Conservation (phyloP, 2,797 vertebrate species). For the Simalia tracyae region DNA sequence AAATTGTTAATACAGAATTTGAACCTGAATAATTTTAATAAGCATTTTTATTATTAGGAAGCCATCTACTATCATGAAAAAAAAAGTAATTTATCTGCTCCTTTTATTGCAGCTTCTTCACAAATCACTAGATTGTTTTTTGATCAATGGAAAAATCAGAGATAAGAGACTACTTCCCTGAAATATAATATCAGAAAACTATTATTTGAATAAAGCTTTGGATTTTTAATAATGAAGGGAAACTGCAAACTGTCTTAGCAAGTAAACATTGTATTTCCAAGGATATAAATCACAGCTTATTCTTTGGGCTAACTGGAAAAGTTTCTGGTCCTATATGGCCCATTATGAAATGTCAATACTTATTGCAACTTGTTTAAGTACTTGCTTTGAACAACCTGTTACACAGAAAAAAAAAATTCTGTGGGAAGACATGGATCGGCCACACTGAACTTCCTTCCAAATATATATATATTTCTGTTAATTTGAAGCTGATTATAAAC, state of each 20-base stretch:
- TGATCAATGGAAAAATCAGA: slow-evolving; percentile 34
- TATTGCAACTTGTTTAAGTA: neutral
- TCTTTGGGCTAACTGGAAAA: slow-evolving; percentile 18
- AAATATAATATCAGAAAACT: slow-evolving; percentile 18
- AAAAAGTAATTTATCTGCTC: slow-evolving; percentile 18
- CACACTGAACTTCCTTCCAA: slow-evolving; percentile 29
- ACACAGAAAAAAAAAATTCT: slow-evolving; percentile 32
- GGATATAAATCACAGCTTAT: neutral
- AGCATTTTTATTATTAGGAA: slow-evolving; percentile 28
- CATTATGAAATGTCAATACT: slow-evolving; percentile 27
- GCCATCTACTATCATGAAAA: neutral
- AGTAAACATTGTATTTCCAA: neutral
- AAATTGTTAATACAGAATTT: slow-evolving; percentile 5
- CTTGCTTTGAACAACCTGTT: slow-evolving; percentile 44
- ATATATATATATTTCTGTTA: slow-evolving; percentile 52
- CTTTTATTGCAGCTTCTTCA: slow-evolving; percentile 37
- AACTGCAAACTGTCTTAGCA: slow-evolving; percentile 38
- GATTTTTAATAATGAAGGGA: slow-evolving; percentile 17
- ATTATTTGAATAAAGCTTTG: slow-evolving; percentile 23
- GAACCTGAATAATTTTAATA: slow-evolving; percentile 9
- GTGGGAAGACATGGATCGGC: slow-evolving; percentile 36
- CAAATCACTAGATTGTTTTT: slow-evolving; percentile 5
- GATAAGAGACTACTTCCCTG: slow-evolving; percentile 12
- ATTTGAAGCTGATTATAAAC: slow-evolving; percentile 28
- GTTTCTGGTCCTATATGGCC: slow-evolving; percentile 15